Evolutionary conservation across 2,888 invertebrate genomes (phyloP).

Genomic region (Lobophora halterata): DNA sequence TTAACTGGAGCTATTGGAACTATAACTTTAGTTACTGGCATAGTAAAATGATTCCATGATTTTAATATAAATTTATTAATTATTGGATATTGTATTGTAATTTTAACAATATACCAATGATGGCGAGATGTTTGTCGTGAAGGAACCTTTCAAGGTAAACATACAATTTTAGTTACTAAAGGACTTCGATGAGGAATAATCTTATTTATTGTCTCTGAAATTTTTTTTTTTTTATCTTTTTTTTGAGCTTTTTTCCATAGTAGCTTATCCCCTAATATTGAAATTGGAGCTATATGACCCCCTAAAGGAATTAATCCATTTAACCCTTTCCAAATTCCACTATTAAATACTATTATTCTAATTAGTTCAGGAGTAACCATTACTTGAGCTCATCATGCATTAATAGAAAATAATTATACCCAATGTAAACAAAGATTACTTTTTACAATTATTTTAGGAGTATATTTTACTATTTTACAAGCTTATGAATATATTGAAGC

Average conservation of each 20-base stretch:
- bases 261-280: conserved; percentile 60
- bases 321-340: conserved; percentile 85
- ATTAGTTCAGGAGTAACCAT: conserved; percentile 85
- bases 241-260: conserved; percentile 82
- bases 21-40: conserved; percentile 77
- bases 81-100: conserved; percentile 66
- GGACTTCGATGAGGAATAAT: conserved; percentile 86
- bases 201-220: conserved; percentile 86
- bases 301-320: conserved; percentile 82
- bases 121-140: conserved; percentile 86
- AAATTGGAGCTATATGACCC: conserved; percentile 80
- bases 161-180: conserved; percentile 79
- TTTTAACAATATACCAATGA: conserved; percentile 83
- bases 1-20: conserved; percentile 81
- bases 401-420: conserved; percentile 62
- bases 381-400: conserved; percentile 76
- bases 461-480: conserved; percentile 85
- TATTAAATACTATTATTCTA: conserved; percentile 87
- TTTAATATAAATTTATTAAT: conserved; percentile 75
- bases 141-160: conserved; percentile 83
- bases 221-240: conserved; percentile 81
- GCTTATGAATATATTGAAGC: conserved; percentile 85
- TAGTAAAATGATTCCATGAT: conserved; percentile 83
- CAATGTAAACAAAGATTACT: conserved; percentile 66
- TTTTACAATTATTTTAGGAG: conserved; percentile 54